Conservation (phyloP, 2,797 vertebrate genomes). For the Premnoplex brunnescens region DNA sequence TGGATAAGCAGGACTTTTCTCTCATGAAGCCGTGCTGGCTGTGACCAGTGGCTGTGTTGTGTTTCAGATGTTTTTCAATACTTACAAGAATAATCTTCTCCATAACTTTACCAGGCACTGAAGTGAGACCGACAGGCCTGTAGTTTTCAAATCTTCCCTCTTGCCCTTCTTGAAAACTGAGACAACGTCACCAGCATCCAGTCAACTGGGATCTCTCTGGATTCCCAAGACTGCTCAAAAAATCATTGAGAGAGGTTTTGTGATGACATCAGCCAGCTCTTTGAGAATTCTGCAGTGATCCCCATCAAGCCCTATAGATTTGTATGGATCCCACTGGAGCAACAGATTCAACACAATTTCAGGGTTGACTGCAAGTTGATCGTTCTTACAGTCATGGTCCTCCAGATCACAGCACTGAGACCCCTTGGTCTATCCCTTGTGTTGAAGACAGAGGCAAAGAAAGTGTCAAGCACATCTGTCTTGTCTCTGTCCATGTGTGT, state of each 20-base stretch:
- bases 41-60: too few relatives aligned
- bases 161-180: not conserved
- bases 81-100: too few relatives aligned
- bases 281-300: not conserved
- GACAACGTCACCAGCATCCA: not conserved
- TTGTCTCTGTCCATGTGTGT: not conserved
- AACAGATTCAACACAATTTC: not conserved
- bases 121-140: too few relatives aligned
- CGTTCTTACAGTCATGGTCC: not conserved
- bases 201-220: not conserved
- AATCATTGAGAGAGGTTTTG: not conserved
- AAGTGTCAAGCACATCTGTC: not conserved
- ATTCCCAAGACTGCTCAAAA: not conserved
- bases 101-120: too few relatives aligned
- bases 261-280: not conserved
- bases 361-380: not conserved
- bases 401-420: not conserved
- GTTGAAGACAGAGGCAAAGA: not conserved
- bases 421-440: not conserved
- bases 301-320: not conserved
- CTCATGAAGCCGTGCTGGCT: too few relatives aligned
- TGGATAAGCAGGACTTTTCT: too few relatives aligned
- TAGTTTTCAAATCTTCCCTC: not conserved
- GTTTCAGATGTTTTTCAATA: too few relatives aligned
- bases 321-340: not conserved